Percentiles rank a stretch among this genome's conserved stretches.
These are phyloP conservation scores for Pseudococcus jackbeardsleyi DNA, from an alignment of 2,888 invertebrate species.

Conservation along the genomic window DNA sequence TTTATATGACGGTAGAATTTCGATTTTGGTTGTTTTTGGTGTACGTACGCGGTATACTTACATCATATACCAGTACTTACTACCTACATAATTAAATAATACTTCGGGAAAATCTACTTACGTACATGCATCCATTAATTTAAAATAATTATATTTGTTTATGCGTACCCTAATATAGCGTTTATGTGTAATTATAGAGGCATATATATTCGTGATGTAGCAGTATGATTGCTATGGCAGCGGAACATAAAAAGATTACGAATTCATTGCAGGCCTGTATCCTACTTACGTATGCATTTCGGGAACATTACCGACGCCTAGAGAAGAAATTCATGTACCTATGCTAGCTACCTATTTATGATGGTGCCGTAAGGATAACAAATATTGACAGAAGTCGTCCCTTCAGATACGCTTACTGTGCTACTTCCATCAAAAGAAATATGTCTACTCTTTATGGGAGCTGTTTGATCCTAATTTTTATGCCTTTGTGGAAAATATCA, in stretches of 20 bases:
- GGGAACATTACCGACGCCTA: background rate
- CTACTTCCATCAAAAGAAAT: too few relatives aligned
- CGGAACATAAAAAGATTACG: background rate
- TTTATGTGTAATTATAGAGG: constrained; percentile 9
- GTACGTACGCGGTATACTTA: background rate
- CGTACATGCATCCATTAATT: constrained; percentile 1
- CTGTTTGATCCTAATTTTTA: too few relatives aligned
- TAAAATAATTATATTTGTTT: constrained; percentile 27
- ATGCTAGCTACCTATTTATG: too few relatives aligned
- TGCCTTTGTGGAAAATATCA: too few relatives aligned
- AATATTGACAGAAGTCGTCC: too few relatives aligned
- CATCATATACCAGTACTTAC: background rate
- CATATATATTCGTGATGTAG: background rate
- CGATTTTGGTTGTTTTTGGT: background rate
- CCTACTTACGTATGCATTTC: background rate
- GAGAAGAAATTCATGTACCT: background rate
- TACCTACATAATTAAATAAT: constrained; percentile 32
- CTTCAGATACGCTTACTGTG: too few relatives aligned
- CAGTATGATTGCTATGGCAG: constrained; percentile 11
- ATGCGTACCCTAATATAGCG: background rate
- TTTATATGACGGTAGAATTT: background rate
- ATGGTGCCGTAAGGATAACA: too few relatives aligned
- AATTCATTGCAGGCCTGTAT: background rate
- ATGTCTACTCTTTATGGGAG: too few relatives aligned
- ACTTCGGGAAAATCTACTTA: background rate